These are phyloP conservation scores for Anneissia japonica DNA, from an alignment of 35 echinoderm and acorn worm genomes.

Conservation along the genomic window DNA sequence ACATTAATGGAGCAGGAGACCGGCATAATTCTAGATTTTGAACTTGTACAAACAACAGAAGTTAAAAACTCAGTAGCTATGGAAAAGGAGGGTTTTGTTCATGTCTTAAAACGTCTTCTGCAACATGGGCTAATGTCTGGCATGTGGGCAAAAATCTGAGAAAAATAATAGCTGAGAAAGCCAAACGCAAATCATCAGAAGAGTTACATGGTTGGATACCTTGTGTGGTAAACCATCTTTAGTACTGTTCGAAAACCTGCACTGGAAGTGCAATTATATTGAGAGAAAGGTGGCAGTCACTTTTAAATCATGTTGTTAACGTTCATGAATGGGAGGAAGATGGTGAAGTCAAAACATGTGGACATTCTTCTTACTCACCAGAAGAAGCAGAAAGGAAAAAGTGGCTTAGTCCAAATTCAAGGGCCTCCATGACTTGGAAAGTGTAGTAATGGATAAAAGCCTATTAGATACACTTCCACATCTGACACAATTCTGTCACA, in stretches of 20 bases:
- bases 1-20: background rate
- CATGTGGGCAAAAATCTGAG: too few relatives aligned
- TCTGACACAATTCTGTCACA: background rate
- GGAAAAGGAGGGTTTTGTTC: background rate
- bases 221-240: background rate
- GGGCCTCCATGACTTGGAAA: background rate
- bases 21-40: background rate
- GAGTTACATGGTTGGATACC: background rate
- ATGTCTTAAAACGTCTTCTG: too few relatives aligned
- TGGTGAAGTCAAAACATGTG: background rate
- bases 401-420: background rate
- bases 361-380: background rate
- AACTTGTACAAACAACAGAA: background rate
- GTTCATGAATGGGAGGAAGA: background rate
- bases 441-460: background rate
- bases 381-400: background rate
- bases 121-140: too few relatives aligned
- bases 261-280: background rate
- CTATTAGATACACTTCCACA: background rate
- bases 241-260: background rate
- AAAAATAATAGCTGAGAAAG: background rate
- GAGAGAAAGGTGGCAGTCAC: background rate
- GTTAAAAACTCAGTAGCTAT: background rate
- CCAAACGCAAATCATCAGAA: background rate
- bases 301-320: background rate